Evolutionary conservation across 2,888 invertebrate species (phyloP).

Genomic region (Noctua janthe): DNA sequence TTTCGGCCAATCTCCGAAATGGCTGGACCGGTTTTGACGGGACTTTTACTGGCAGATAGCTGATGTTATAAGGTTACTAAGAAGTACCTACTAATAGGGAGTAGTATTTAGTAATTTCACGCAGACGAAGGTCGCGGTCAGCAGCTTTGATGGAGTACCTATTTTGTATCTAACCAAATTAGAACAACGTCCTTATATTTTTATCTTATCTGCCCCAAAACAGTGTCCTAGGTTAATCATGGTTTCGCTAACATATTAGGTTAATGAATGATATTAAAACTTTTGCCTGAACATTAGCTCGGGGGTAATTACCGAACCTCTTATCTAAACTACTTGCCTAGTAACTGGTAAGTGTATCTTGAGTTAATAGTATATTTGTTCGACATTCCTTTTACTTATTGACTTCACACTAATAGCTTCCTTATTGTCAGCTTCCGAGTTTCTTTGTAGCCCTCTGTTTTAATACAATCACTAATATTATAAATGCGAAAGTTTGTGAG

Average conservation of each 20-base stretch:
- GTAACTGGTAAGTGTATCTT: conserved; percentile 47
- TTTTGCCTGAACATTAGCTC: conserved; percentile 48
- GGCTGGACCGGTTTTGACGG: no score
- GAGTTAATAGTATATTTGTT: conserved; percentile 68
- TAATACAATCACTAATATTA: conserved; percentile 14
- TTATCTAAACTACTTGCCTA: conserved; percentile 41
- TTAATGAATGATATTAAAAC: conserved; percentile 47
- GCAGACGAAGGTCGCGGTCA: no score
- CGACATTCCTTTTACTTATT: conserved; percentile 65
- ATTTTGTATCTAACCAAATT: conserved; percentile 9
- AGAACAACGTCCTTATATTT: conserved; percentile 18
- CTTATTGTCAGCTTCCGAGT: conserved; percentile 9
- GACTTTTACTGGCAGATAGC: no score
- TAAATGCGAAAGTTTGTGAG: no score
- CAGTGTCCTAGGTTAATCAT: conserved; percentile 36
- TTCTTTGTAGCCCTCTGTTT: conserved; percentile 39
- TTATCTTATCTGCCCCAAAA: conserved; percentile 25
- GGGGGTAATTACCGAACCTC: conserved; percentile 47
- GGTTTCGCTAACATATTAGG: conserved; percentile 52
- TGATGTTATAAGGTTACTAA: no score
- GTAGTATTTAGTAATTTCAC: no score
- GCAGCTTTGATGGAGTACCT: not conserved
- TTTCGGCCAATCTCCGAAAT: no score
- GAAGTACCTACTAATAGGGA: no score
- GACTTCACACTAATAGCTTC: conserved; percentile 53